Base-by-base conservation (phyloP, 2,888 invertebrate genomes). In the Dryocosmus kuriphilus region DNA sequence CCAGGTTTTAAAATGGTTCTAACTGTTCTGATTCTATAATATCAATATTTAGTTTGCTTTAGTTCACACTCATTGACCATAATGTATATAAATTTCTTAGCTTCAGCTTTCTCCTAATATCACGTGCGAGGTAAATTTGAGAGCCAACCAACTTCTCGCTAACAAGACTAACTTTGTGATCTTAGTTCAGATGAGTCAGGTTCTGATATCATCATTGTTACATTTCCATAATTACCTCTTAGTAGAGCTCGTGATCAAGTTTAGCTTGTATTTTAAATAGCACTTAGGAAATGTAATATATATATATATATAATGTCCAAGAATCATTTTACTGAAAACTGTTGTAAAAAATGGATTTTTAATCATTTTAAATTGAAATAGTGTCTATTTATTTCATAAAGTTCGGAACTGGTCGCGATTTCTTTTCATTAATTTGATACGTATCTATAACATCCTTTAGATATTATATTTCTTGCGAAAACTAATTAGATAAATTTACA, bases 161-260 rank as follows among this genome's bases (percentile, higher is more conserved):
- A 63, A 63, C 62, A 35, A 35, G 62, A 63, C 62, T 63, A 63
- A 63, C 62, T 63, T 63, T 30, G 35, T 32, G 62, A 63, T 63
- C 62, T 35, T n/a, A n/a, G 62, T 63, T 63, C 32, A 9, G 32
- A 9, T 32, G 30, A 63, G 62, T 35, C 32, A 35, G n/a, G n/a
- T 32, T 63, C 19, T 2, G 62, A 63, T 63, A 63, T 63, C 32
- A 63, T 63, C 35, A 63, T 63, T 35, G 35, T 63, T 35, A 35
- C 35, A 63, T 63, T 63, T 63, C 35, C 62, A 32, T 63, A 63
- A 3, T 63, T 35, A 22, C 19, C 62, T 63, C 62, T n/a, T 62
- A 62, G 24, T 57, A 11, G 14, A 57, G 32, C 32, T 63, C 62
- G 62, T 35, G 62, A 63, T 35, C 62, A 35, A 63, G n/a, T 35